These are phyloP conservation scores for Paedocypris micromegethes DNA, from an alignment of 2,797 vertebrate genomes.

Conservation along the genomic window DNA sequence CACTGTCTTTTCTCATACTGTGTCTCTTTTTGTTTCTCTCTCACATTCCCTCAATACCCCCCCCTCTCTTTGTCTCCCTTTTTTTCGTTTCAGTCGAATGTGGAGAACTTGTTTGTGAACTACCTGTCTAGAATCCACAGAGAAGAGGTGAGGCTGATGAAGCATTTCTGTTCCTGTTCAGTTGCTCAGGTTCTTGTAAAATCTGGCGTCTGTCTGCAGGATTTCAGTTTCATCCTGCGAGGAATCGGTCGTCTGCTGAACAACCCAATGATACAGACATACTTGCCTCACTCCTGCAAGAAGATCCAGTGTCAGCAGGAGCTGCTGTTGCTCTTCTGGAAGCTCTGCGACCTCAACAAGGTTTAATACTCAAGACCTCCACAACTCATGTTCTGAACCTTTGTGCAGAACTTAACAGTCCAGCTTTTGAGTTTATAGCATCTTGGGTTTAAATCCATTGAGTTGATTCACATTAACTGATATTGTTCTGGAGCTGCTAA, in stretches of 20 bases:
- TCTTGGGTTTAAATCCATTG: neutral
- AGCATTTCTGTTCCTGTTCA: too few species aligned
- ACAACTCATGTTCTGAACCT: too few species aligned
- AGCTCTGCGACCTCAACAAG: slow-evolving; percentile 98
- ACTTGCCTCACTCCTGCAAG: slow-evolving; percentile 95
- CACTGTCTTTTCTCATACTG: too few species aligned
- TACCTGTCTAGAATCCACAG: slow-evolving; percentile 97
- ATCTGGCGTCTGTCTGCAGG: slow-evolving; percentile 62
- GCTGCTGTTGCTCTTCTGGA: slow-evolving; percentile 96
- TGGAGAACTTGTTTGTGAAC: slow-evolving; percentile 97
- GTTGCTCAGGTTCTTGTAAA: neutral
- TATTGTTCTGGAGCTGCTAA: neutral
- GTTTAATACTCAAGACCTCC: slow-evolving; percentile 53
- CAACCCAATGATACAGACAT: slow-evolving; percentile 92
- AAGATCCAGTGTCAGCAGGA: slow-evolving; percentile 99
- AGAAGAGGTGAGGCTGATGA: slow-evolving; percentile 76
- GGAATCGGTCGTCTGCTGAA: slow-evolving; percentile 88
- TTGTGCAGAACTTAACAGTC: too few species aligned
- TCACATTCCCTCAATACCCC: too few species aligned
- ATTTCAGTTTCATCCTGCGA: slow-evolving; percentile 95
- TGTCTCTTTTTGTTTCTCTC: too few species aligned
- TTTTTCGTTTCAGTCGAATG: slow-evolving; percentile 70
- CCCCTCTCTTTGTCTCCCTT: too few species aligned
- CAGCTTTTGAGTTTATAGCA: neutral
- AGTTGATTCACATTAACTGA: neutral